Evolutionary conservation across 2,797 vertebrate genomes (phyloP).

Genomic region (Selene dorsalis): DNA sequence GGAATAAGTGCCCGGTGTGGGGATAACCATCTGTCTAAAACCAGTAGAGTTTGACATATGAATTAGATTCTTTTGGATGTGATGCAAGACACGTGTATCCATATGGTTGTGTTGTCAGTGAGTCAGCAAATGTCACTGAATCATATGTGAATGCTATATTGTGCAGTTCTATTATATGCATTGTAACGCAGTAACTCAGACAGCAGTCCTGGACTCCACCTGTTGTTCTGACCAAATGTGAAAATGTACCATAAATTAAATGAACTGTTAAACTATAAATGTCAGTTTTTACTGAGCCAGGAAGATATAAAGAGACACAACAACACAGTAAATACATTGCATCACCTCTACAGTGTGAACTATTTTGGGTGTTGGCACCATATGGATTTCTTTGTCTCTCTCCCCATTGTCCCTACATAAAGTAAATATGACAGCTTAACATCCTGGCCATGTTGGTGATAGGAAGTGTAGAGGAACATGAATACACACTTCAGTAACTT

Average conservation of each 20-base stretch:
- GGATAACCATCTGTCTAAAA: slow-evolving; percentile 44
- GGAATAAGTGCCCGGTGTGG: slow-evolving; percentile 55
- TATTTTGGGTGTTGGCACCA: neutral
- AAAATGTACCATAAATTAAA: neutral
- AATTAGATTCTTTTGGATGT: neutral
- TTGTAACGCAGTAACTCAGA: neutral
- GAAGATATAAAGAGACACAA: neutral
- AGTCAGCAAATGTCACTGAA: neutral
- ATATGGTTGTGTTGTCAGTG: neutral
- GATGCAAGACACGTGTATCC: slow-evolving; percentile 1
- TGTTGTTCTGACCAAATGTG: neutral
- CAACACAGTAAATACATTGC: neutral
- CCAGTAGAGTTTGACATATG: slow-evolving; percentile 15
- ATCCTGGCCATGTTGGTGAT: neutral
- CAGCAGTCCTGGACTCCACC: neutral
- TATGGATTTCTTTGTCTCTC: neutral
- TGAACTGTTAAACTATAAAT: neutral
- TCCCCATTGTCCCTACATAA: neutral
- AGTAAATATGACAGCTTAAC: neutral
- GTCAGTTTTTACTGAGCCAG: neutral
- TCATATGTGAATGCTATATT: neutral
- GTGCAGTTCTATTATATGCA: neutral
- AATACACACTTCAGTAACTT: neutral
- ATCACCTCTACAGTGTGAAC: neutral
- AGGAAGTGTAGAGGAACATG: neutral